A percentile compares a stretch with the other conserved stretches of the same genome.
Conservation (phyloP, 1,140 invertebrate genomes). For the Zelostemma sp. region DNA sequence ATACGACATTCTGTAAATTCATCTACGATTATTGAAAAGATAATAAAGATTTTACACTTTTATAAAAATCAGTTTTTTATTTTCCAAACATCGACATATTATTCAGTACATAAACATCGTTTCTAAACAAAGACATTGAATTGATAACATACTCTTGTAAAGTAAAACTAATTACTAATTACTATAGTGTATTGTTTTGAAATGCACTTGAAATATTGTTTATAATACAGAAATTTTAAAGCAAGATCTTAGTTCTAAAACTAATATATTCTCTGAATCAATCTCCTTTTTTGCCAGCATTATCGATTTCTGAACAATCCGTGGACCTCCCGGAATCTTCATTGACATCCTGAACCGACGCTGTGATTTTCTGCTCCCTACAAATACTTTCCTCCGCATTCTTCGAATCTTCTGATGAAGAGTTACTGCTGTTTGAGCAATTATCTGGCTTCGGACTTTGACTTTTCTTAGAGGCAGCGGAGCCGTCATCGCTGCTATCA, state of each 20-base stretch:
- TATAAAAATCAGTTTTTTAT: too few relatives aligned
- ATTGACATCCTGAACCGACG: not conserved
- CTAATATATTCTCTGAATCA: not conserved
- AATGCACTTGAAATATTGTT: too few relatives aligned
- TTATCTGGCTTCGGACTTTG: not conserved
- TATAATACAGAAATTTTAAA: not conserved
- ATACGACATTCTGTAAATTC: too few relatives aligned
- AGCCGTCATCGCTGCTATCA: constrained; percentile 28
- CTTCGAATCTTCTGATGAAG: not conserved
- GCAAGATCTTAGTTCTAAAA: not conserved
- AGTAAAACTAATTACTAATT: too few relatives aligned
- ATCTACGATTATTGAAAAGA: too few relatives aligned
- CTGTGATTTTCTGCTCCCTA: not conserved
- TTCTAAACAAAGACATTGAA: too few relatives aligned
- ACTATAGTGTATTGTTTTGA: too few relatives aligned
- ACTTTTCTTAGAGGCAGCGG: not conserved
- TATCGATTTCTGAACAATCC: not conserved
- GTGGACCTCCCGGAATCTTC: constrained; percentile 5
- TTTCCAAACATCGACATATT: too few relatives aligned
- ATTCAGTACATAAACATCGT: too few relatives aligned
- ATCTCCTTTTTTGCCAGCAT: not conserved
- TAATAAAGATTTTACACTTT: too few relatives aligned
- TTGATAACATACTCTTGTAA: too few relatives aligned
- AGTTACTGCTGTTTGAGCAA: not conserved
- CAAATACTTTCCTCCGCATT: not conserved